phyloP scores from a whole-genome alignment of 1,140 invertebrate genomes.

The Zaprionus ornatus region DNA sequence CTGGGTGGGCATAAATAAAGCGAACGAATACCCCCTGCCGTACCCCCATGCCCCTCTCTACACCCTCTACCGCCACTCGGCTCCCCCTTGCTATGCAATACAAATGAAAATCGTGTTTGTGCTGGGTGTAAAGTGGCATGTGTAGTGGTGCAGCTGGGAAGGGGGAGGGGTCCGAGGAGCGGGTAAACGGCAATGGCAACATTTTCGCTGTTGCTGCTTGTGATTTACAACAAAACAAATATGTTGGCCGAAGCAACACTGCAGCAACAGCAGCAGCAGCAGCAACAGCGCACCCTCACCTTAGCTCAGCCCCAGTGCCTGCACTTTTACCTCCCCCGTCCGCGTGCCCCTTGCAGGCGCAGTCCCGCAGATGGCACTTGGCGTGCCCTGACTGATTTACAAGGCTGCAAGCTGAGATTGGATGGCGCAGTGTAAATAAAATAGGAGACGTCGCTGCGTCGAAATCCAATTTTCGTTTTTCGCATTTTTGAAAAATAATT shows the following conservation, averaged over 20 bases:
- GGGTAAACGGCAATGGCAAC: constrained; percentile 43
- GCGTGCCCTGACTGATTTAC: constrained; percentile 74
- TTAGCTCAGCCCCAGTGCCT: constrained; percentile 21
- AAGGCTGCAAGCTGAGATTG: constrained; percentile 78
- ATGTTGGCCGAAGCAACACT: constrained; percentile 49
- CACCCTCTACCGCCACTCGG: not conserved
- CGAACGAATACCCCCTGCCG: not conserved
- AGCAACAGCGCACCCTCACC: constrained; percentile 56
- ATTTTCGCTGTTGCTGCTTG: constrained; percentile 72
- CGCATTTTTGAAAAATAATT: constrained; percentile 79
- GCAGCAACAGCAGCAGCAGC: constrained; percentile 19
- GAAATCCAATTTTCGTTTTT: constrained; percentile 79
- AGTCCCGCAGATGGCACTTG: constrained; percentile 14
- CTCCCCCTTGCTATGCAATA: constrained; percentile 45
- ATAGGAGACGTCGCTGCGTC: constrained; percentile 63
- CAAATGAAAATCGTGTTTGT: constrained; percentile 81
- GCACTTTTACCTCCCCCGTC: not conserved
- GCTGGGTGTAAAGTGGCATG: constrained; percentile 78
- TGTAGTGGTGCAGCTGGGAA: constrained; percentile 54
- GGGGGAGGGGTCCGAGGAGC: not conserved
- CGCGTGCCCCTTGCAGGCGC: not conserved
- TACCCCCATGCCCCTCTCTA: not conserved
- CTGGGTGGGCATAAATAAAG: constrained; percentile 76
- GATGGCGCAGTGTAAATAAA: constrained; percentile 78
- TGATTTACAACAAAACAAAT: constrained; percentile 83